Base-by-base conservation (phyloP, 2,888 invertebrate species). In the Pollenia amentaria region DNA sequence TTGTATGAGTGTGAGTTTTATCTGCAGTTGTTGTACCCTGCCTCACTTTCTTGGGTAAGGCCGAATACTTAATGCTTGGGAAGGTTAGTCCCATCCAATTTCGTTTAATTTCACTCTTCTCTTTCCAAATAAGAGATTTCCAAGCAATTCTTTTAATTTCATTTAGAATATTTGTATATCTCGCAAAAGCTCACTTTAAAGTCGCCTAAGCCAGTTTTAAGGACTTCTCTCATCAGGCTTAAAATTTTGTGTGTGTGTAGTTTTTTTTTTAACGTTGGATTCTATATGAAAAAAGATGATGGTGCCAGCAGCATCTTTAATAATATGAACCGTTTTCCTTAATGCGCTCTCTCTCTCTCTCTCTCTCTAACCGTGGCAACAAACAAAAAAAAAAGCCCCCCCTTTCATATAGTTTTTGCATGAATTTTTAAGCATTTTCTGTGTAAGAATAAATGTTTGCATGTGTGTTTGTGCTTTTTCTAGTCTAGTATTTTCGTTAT, bases 241-340 rank as follows among this genome's bases (percentile, higher is more conserved):
- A 76, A 82, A 38, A 69, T 62, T 72, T 51, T 42, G 14, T 55
- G 11, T 40, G 11, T 40, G 2, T 73, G 29, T 11, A 29, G 29
- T 29, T 29, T 29, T 51, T 57, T 46, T 60, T 51, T 53, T 62
- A 70, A 38, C 75, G 70, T 79, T 75, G 65, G 75, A 83, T 76
- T 72, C 3, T 70, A 75, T 78, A 67, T 57, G 75, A 46, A 62
- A 73, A 44, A 55, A 53, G 77, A 72, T 81, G 80, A 84, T 84
- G 87, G 80, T 87, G 87, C 87, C 85, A 85, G 85, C 79, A 87
- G 82, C 85, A 85, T 87, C 76, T 84, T 87, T 72, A 60, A 78
- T 29, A 73, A 84, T 67, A 73, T 67, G 65, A 79, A 75, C 44
- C 44, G 65, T 84, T 84, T 78, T 67, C 38, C 73, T 84, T 73